phyloP scores from a whole-genome alignment of 2,797 vertebrate species.

The Ptychobarbus kaznakovi region DNA sequence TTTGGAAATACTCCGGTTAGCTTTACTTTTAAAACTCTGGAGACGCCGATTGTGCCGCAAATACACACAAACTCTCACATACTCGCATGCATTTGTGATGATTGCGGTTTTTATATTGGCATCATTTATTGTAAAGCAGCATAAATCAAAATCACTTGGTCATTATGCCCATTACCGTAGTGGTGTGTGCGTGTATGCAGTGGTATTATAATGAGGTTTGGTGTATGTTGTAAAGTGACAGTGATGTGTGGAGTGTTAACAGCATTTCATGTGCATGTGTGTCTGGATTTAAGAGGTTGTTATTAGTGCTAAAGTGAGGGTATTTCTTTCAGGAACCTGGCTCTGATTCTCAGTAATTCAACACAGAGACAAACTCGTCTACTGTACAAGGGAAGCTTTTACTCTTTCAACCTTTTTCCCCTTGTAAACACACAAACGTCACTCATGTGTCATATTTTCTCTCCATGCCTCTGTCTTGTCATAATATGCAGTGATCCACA shows the following conservation, averaged over 20 bases:
- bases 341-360: conserved; percentile 39
- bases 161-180: conserved; percentile 46
- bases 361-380: conserved; percentile 40
- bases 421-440: conserved; percentile 21
- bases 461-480: background rate
- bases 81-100: conserved; percentile 23
- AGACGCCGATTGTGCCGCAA: conserved; percentile 38
- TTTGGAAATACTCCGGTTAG: conserved; percentile 47
- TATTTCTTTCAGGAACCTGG: conserved; percentile 32
- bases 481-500: conserved; percentile 15
- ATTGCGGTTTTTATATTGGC: conserved; percentile 53
- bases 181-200: background rate
- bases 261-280: conserved; percentile 13
- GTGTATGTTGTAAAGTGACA: conserved; percentile 33
- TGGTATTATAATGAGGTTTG: conserved; percentile 21
- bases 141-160: conserved; percentile 47
- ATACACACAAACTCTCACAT: conserved; percentile 20
- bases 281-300: conserved; percentile 27
- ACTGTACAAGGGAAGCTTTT: conserved; percentile 26
- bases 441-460: conserved; percentile 19
- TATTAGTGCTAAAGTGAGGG: conserved; percentile 29
- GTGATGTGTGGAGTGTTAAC: conserved; percentile 24
- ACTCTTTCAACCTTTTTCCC: background rate
- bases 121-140: conserved; percentile 51
- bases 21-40: conserved; percentile 58